Conservation (phyloP, 1,140 invertebrate genomes). For the Tetranychus cinnabarinus region DNA sequence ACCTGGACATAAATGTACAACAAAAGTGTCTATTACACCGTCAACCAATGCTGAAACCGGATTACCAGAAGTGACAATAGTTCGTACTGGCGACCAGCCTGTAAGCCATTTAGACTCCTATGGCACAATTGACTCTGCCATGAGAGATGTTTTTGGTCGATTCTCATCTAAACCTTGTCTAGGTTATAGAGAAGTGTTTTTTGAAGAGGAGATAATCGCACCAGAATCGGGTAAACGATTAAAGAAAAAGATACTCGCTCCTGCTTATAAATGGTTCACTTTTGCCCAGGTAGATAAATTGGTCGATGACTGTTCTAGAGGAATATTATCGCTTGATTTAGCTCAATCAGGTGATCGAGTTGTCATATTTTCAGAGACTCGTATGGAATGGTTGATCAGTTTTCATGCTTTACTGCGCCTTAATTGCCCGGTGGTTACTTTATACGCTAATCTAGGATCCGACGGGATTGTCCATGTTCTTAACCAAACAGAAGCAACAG, state of each 20-base stretch:
- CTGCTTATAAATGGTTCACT: constrained; percentile 72
- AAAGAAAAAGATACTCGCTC: constrained; percentile 31
- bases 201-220: constrained; percentile 50
- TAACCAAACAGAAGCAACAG: constrained; percentile 75
- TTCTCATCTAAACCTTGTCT: constrained; percentile 12
- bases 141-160: neutral
- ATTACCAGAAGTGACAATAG: neutral
- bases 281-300: constrained; percentile 50
- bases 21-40: neutral
- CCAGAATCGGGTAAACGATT: constrained; percentile 71
- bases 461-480: constrained; percentile 85
- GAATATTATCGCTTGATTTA: constrained; percentile 30
- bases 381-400: constrained; percentile 87
- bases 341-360: constrained; percentile 36
- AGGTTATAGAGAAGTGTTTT: neutral
- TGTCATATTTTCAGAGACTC: constrained; percentile 84
- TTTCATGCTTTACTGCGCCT: constrained; percentile 23
- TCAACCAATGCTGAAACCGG: neutral
- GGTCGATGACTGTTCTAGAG: constrained; percentile 46
- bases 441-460: constrained; percentile 86
- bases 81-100: neutral
- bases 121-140: neutral
- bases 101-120: neutral
- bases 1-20: neutral
- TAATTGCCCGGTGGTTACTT: constrained; percentile 47